These are phyloP conservation scores for Otis tarda DNA, from an alignment of 2,113 vertebrate genomes.

Conservation along the genomic window DNA sequence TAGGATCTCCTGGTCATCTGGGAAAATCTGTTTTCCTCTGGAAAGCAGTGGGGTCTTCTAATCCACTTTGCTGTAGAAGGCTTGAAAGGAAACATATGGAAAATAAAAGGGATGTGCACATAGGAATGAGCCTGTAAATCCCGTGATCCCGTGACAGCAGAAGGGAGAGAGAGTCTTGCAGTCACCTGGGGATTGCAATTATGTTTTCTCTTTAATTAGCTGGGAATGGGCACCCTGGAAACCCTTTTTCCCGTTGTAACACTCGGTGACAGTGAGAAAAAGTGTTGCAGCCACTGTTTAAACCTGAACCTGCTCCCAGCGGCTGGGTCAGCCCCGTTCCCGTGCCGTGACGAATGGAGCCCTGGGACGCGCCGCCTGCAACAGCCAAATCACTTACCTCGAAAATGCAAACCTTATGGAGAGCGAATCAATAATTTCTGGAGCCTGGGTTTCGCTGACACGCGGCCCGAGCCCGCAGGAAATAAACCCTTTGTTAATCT, in stretches of 20 bases:
- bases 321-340: not conserved
- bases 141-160: not conserved
- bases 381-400: conserved; percentile 32
- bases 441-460: conserved; percentile 32
- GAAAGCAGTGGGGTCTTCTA: not conserved
- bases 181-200: not conserved
- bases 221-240: not conserved
- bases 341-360: conserved; percentile 18
- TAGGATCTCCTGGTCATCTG: not conserved
- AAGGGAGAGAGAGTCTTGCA: rapidly evolving
- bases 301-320: not conserved
- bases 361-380: not conserved
- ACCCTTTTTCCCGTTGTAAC: not conserved
- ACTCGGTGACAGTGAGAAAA: not conserved
- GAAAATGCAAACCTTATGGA: conserved; percentile 62
- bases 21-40: not conserved
- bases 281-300: not conserved
- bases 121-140: not conserved
- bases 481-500: conserved; percentile 61
- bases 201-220: not conserved
- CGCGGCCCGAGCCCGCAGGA: not conserved
- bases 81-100: not conserved
- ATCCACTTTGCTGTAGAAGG: not conserved
- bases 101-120: not conserved
- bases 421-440: conserved; percentile 54